A percentile compares a stretch with the other conserved stretches of the same genome.
These are phyloP conservation scores for Epirrhoe alternata DNA, from an alignment of 2,888 invertebrate genomes.

Conservation along the genomic window DNA sequence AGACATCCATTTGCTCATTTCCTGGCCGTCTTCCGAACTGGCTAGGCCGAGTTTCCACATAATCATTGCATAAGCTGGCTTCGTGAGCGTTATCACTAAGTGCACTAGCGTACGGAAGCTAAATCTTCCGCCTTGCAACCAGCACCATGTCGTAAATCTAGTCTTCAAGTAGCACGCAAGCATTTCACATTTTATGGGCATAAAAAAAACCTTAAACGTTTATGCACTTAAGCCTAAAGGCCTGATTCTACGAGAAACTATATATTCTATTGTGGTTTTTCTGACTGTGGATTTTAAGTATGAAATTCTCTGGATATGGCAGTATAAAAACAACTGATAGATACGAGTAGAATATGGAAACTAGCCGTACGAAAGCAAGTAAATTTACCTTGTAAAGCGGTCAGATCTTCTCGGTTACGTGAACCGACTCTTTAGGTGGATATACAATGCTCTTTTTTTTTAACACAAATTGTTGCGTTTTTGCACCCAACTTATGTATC, in stretches of 20 bases:
- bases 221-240: no score
- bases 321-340: no score
- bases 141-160: slow-evolving; percentile 38
- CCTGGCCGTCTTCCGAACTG: slow-evolving; percentile 27
- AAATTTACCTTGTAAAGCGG: no score
- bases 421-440: background rate
- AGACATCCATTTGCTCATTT: slow-evolving; percentile 19
- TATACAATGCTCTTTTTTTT: background rate
- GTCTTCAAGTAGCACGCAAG: slow-evolving; percentile 34
- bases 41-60: slow-evolving; percentile 33
- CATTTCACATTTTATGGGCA: slow-evolving; percentile 21
- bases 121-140: slow-evolving; percentile 43
- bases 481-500: background rate
- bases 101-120: slow-evolving; percentile 55
- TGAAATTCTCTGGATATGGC: no score
- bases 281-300: no score
- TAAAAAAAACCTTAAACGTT: slow-evolving; percentile 3
- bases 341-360: no score
- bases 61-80: slow-evolving; percentile 49
- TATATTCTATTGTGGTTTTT: no score
- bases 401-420: background rate
- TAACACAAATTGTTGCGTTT: background rate
- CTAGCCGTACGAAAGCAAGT: no score
- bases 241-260: no score
- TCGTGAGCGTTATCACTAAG: slow-evolving; percentile 58